These are phyloP conservation scores for Vidua macroura DNA, from an alignment of 2,113 vertebrate genomes.

Conservation along the genomic window DNA sequence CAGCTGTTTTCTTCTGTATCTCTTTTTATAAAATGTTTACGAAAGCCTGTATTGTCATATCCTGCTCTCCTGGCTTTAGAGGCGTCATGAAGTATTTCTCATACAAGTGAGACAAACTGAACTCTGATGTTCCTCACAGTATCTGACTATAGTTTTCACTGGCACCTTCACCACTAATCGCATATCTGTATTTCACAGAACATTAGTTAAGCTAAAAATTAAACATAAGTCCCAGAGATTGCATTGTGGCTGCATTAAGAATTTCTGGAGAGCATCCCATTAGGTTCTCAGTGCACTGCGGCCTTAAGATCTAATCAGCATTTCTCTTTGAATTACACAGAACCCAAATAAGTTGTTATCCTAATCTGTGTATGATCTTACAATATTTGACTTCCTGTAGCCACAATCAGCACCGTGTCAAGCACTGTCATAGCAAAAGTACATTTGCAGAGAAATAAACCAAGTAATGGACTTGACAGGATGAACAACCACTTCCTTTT, in stretches of 20 bases:
- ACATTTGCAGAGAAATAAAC: neutral
- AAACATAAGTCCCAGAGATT: slow-evolving; percentile 42
- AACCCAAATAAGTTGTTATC: slow-evolving; percentile 9
- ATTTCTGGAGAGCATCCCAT: slow-evolving; percentile 17
- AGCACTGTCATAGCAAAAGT: neutral
- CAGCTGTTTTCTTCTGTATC: neutral
- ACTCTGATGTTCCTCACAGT: slow-evolving; percentile 8
- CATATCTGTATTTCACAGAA: slow-evolving; percentile 52
- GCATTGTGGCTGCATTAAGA: neutral
- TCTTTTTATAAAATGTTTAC: neutral
- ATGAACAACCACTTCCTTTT: slow-evolving; percentile 20
- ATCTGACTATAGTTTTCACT: slow-evolving; percentile 28
- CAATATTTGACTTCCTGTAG: neutral
- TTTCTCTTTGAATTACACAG: neutral
- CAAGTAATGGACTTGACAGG: neutral
- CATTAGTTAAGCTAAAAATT: slow-evolving; percentile 48
- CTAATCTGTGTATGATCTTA: slow-evolving; percentile 29
- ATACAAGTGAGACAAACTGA: slow-evolving; percentile 10
- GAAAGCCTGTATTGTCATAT: neutral
- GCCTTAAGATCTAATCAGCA: slow-evolving; percentile 13
- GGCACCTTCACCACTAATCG: slow-evolving; percentile 24
- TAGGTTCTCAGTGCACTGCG: neutral
- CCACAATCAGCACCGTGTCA: neutral
- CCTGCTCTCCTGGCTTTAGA: neutral
- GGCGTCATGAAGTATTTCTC: neutral